Evolutionary conservation across 2,113 vertebrate genomes (phyloP).

Genomic region (Anoplopoma fimbria): DNA sequence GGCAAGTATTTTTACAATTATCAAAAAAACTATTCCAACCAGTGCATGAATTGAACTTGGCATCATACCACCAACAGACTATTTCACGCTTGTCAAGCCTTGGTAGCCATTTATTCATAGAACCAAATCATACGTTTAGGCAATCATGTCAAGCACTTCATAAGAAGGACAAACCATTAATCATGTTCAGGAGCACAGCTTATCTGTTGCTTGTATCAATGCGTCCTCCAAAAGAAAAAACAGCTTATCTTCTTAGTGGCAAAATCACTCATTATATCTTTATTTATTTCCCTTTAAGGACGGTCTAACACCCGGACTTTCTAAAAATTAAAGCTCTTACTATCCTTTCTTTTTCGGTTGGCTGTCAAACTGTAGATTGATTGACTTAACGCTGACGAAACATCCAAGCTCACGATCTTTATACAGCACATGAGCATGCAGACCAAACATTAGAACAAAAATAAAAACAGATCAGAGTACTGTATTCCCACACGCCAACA

Average conservation of each 20-base stretch:
- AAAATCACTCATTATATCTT: conserved; percentile 18
- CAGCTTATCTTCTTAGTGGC: neutral
- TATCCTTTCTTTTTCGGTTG: neutral
- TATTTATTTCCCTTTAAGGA: neutral
- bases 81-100: conserved; percentile 35
- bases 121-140: neutral
- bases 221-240: conserved; percentile 12
- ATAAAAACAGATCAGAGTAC: conserved; percentile 10
- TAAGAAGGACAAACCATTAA: conserved; percentile 20
- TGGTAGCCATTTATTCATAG: conserved; percentile 31
- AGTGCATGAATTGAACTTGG: neutral
- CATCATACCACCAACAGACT: neutral
- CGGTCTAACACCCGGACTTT: too few species aligned
- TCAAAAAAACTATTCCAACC: neutral
- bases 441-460: neutral
- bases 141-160: conserved; percentile 30
- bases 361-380: neutral
- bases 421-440: neutral
- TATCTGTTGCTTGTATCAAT: conserved; percentile 22
- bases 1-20: neutral
- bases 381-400: neutral
- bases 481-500: conserved; percentile 46
- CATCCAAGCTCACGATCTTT: neutral
- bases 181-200: conserved; percentile 14
- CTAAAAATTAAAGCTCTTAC: neutral